Percentiles rank a stretch among this genome's conserved stretches.
Evolutionary conservation across 2,113 vertebrate genomes (phyloP).

Genomic region (Macrotis lagotis): DNA sequence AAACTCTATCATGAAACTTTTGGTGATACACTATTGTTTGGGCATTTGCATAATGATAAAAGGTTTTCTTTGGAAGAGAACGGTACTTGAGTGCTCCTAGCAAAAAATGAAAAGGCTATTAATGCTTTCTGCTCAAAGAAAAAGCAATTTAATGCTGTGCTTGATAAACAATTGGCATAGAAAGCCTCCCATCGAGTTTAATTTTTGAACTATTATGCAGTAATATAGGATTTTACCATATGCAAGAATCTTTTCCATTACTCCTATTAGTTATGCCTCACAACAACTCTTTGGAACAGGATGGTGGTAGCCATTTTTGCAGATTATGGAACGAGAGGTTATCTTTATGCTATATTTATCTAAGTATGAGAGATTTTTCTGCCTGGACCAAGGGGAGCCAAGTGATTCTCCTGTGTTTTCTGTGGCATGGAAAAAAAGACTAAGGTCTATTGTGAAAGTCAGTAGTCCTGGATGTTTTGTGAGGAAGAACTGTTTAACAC

Average conservation of each 20-base stretch:
- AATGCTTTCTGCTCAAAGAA: constrained; percentile 27
- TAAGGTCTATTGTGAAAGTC: not conserved
- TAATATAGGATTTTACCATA: constrained; percentile 19
- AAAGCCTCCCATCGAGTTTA: constrained; percentile 3
- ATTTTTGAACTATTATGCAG: constrained; percentile 10
- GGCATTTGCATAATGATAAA: constrained; percentile 22
- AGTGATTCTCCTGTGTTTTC: not conserved
- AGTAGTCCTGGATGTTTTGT: not conserved
- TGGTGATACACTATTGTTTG: not conserved
- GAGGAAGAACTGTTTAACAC: not conserved
- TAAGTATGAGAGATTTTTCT: not conserved
- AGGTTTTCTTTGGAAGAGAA: not conserved
- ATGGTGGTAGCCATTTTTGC: not conserved
- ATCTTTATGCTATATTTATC: not conserved
- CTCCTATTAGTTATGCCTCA: not conserved
- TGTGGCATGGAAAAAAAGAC: not conserved
- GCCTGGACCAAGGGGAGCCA: not conserved
- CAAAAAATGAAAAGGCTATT: constrained; percentile 6
- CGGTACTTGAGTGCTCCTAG: constrained; percentile 4
- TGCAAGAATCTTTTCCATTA: constrained; percentile 12
- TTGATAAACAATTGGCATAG: constrained; percentile 2
- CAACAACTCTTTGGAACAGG: constrained; percentile 23
- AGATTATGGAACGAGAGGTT: constrained; percentile 24
- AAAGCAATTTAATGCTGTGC: constrained; percentile 28
- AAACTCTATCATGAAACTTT: constrained; percentile 10